Conservation (phyloP, 2,888 invertebrate species). For the Dryococelus australis region DNA sequence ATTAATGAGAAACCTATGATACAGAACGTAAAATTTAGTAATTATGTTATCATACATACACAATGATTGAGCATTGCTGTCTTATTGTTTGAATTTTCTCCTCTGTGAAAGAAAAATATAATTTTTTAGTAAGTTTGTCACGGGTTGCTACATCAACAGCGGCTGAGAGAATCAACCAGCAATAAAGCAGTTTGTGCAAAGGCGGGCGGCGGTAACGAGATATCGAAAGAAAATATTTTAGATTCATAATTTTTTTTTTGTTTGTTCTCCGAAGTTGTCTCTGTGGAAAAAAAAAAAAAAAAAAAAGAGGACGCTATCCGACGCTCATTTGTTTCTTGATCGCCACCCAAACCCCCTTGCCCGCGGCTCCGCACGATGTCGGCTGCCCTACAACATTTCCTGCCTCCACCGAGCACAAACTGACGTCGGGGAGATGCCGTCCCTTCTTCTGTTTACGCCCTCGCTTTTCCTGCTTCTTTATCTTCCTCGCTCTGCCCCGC, state of each 20-base stretch:
- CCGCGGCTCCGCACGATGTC: background rate
- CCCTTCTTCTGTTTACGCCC: conserved; percentile 28
- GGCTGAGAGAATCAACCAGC: too few relatives aligned
- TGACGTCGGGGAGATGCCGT: background rate
- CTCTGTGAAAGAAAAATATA: too few relatives aligned
- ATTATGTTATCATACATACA: too few relatives aligned
- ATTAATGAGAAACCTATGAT: too few relatives aligned
- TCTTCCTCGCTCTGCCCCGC: conserved; percentile 13
- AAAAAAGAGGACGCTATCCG: background rate
- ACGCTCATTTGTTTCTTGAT: conserved; percentile 1
- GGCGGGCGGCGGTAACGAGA: background rate
- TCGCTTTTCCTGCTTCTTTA: conserved; percentile 19
- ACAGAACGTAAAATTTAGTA: too few relatives aligned
- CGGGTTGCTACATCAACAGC: too few relatives aligned
- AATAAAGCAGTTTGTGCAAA: background rate
- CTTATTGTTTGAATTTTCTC: too few relatives aligned
- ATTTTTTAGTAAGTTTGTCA: too few relatives aligned
- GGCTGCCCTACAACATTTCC: conserved; percentile 9
- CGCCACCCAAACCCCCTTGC: background rate
- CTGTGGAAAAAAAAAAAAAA: background rate
- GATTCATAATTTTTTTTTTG: background rate
- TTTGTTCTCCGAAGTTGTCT: background rate
- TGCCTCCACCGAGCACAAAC: background rate
- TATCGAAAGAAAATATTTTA: background rate
- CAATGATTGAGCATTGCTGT: too few relatives aligned